These are phyloP conservation scores for Pardalotus punctatus DNA, from an alignment of 2,113 vertebrate species.

Conservation along the genomic window DNA sequence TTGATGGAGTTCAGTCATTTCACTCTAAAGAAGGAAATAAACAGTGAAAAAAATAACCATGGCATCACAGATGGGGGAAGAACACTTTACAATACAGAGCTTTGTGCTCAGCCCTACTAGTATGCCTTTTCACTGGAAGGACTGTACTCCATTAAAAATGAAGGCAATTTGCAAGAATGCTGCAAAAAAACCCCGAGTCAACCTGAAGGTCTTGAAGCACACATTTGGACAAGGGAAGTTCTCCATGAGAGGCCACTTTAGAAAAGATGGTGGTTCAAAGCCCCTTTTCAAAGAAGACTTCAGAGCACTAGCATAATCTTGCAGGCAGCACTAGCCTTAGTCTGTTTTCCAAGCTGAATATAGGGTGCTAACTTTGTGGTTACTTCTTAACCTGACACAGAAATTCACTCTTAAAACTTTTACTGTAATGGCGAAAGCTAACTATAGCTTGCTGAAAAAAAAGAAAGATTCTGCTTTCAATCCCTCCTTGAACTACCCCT, in stretches of 20 bases:
- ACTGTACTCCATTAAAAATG: neutral
- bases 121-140: neutral
- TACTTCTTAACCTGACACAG: neutral
- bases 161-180: neutral
- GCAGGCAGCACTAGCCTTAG: neutral
- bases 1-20: constrained; percentile 74
- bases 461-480: neutral
- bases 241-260: neutral
- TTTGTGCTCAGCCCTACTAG: neutral
- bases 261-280: neutral
- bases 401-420: neutral
- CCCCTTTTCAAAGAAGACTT: neutral
- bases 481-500: neutral
- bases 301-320: neutral
- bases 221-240: neutral
- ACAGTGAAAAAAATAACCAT: neutral
- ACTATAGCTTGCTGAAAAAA: neutral
- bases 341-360: neutral
- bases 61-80: neutral
- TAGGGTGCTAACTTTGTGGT: neutral
- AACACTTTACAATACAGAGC: neutral
- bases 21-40: constrained; percentile 68
- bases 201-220: neutral
- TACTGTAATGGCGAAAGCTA: neutral
- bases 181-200: neutral